phyloP scores from a whole-genome alignment of 53 echinoderm and acorn worm species.

The Henricia sp. region DNA sequence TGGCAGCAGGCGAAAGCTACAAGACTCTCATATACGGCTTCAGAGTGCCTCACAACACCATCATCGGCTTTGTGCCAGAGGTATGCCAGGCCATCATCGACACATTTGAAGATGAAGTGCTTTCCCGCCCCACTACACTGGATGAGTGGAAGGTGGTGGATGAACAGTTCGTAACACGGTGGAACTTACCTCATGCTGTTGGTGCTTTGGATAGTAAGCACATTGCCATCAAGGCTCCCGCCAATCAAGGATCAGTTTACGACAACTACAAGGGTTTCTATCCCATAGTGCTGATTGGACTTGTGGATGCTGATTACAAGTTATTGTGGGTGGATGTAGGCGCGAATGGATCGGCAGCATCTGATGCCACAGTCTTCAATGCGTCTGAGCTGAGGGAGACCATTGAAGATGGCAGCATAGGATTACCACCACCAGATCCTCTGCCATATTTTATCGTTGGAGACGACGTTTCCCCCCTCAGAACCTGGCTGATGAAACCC shows the following conservation, averaged over 20 bases:
- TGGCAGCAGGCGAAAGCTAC: neutral
- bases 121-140: neutral
- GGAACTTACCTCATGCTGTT: slow-evolving; percentile 53
- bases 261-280: slow-evolving; percentile 65
- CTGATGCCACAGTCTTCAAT: slow-evolving; percentile 64
- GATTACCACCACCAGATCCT: slow-evolving; percentile 55
- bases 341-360: slow-evolving; percentile 2
- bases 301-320: slow-evolving; percentile 64
- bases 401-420: slow-evolving; percentile 31
- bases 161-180: slow-evolving; percentile 38
- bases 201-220: slow-evolving; percentile 71
- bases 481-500: neutral
- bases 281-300: slow-evolving; percentile 43
- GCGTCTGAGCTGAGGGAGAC: slow-evolving; percentile 23
- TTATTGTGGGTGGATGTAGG: slow-evolving; percentile 62
- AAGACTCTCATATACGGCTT: neutral
- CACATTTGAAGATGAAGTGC: slow-evolving; percentile 44
- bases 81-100: slow-evolving; percentile 49
- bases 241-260: slow-evolving; percentile 28
- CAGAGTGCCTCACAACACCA: neutral
- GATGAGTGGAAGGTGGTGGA: slow-evolving; percentile 46
- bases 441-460: slow-evolving; percentile 34
- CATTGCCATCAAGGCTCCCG: slow-evolving; percentile 39
- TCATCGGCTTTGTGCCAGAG: neutral
- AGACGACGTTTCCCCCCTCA: neutral